phyloP scores from a whole-genome alignment of 1,140 invertebrate genomes.

The Apis cerana region DNA sequence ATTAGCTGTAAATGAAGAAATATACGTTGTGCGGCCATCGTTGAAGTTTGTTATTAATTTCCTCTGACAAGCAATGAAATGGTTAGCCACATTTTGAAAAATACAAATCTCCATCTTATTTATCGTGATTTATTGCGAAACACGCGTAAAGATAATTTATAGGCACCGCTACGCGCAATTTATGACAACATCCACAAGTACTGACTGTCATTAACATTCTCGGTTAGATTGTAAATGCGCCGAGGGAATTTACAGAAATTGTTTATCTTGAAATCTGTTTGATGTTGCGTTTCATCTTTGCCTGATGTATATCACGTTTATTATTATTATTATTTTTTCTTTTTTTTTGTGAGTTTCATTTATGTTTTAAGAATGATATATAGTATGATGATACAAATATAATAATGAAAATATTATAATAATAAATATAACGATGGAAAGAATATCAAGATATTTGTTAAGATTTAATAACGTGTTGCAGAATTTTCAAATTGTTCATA shows the following conservation, averaged over 20 bases:
- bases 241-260: slow-evolving; percentile 8
- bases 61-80: background rate
- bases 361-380: too few species aligned
- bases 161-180: background rate
- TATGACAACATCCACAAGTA: background rate
- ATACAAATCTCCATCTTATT: background rate
- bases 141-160: slow-evolving; percentile 17
- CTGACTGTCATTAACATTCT: slow-evolving; percentile 8
- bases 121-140: slow-evolving; percentile 26
- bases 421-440: too few species aligned
- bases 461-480: too few species aligned
- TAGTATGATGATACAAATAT: too few species aligned
- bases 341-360: background rate
- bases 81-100: background rate
- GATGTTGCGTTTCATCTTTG: background rate
- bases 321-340: background rate
- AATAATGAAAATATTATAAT: too few species aligned
- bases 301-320: background rate
- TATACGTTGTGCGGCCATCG: background rate
- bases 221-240: background rate
- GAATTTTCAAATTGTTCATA: too few species aligned
- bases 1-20: slow-evolving; percentile 34
- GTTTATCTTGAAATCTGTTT: background rate
- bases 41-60: slow-evolving; percentile 29
- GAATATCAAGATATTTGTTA: too few species aligned